Evolutionary conservation across 2,113 vertebrate genomes (phyloP).

Genomic region (Abramis brama): DNA sequence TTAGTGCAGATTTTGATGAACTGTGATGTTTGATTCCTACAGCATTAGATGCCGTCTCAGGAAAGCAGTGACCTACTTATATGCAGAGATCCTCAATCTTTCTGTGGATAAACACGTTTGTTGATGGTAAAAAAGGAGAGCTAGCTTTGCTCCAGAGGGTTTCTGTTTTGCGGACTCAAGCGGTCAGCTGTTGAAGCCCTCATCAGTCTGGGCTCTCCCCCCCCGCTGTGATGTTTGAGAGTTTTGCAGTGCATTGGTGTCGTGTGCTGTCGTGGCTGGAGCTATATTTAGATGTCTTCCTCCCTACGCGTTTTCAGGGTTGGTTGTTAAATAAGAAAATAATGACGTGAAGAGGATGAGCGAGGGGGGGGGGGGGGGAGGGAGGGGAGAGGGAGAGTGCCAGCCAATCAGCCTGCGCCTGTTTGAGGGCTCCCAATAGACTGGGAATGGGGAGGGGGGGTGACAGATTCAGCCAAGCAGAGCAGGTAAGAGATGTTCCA

Average conservation of each 20-base stretch:
- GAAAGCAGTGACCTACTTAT: slow-evolving; percentile 21
- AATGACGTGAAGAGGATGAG: slow-evolving; percentile 70
- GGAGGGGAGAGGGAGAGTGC: slow-evolving; percentile 62
- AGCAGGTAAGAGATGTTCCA: slow-evolving; percentile 55
- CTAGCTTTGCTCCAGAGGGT: not conserved
- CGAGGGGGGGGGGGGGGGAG: slow-evolving; percentile 57
- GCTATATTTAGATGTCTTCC: slow-evolving; percentile 82
- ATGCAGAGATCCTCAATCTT: slow-evolving; percentile 20
- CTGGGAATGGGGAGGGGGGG: slow-evolving; percentile 39
- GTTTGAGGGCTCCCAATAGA: slow-evolving; percentile 58
- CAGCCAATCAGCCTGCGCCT: slow-evolving; percentile 66
- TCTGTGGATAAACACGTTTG: not conserved
- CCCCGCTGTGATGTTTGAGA: slow-evolving; percentile 26
- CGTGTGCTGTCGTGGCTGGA: slow-evolving; percentile 70
- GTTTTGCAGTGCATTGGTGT: slow-evolving; percentile 40
- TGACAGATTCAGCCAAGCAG: slow-evolving; percentile 18
- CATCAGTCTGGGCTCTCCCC: not conserved
- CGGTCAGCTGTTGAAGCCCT: slow-evolving; percentile 28
- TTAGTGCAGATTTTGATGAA: slow-evolving; percentile 16
- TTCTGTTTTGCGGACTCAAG: not conserved
- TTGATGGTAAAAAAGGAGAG: not conserved
- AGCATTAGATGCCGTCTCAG: slow-evolving; percentile 5
- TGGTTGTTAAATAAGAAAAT: slow-evolving; percentile 84
- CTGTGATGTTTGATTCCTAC: slow-evolving; percentile 25
- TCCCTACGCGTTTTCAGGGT: slow-evolving; percentile 82